Percentiles rank a stretch among this genome's conserved stretches.
These are phyloP conservation scores for Picus viridis DNA, from an alignment of 2,797 vertebrate species.

Conservation along the genomic window DNA sequence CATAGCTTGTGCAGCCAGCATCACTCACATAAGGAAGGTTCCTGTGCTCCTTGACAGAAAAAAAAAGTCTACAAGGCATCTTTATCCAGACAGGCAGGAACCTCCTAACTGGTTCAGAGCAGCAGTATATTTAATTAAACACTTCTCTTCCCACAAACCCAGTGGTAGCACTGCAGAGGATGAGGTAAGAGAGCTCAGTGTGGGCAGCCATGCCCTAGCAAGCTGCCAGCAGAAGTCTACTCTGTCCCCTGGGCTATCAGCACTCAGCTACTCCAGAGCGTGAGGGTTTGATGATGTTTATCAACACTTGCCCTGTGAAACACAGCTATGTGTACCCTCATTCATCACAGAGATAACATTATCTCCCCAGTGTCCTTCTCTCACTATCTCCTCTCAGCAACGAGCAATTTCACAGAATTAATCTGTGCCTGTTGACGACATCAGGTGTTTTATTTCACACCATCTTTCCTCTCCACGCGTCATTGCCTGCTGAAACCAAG, in stretches of 20 bases:
- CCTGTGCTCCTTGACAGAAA: neutral
- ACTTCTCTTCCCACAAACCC: neutral
- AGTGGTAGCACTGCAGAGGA: neutral
- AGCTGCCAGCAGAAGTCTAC: neutral
- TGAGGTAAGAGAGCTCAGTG: neutral
- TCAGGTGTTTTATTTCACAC: neutral
- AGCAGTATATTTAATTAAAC: neutral
- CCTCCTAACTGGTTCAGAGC: neutral
- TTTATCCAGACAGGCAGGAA: neutral
- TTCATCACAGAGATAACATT: neutral
- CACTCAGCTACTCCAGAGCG: neutral
- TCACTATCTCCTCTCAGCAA: conserved; percentile 8
- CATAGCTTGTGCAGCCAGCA: neutral
- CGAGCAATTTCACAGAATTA: neutral
- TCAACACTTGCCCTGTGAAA: conserved; percentile 5
- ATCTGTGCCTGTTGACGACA: conserved; percentile 26
- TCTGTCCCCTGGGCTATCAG: neutral
- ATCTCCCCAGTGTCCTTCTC: conserved; percentile 40
- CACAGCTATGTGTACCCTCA: neutral
- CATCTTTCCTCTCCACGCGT: neutral
- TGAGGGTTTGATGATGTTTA: conserved; percentile 28
- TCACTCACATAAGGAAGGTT: neutral
- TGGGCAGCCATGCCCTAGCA: neutral
- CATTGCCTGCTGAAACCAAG: neutral
- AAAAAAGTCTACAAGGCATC: neutral